These are phyloP conservation scores for Drosophila eohydei DNA, from an alignment of 2,888 invertebrate genomes.

Conservation along the genomic window DNA sequence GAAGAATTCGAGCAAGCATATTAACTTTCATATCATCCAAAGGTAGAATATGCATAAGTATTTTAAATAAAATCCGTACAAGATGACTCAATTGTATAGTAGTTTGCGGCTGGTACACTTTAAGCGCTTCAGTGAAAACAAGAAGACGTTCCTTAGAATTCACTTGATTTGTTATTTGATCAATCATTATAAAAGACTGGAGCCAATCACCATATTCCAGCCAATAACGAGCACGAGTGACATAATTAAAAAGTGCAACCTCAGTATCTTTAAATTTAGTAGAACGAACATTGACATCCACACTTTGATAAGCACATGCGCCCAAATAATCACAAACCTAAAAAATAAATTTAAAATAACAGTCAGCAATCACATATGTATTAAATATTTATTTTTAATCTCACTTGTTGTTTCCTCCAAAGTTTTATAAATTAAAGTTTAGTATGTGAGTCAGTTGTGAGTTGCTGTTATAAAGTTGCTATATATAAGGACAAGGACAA, in stretches of 20 bases:
- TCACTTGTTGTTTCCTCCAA: too few species aligned
- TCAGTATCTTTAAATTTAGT: slow-evolving; percentile 9
- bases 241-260: slow-evolving; percentile 17
- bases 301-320: slow-evolving; percentile 14
- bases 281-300: slow-evolving; percentile 21
- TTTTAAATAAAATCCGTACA: slow-evolving; percentile 28
- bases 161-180: slow-evolving; percentile 27
- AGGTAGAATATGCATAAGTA: slow-evolving; percentile 25
- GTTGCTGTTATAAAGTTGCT: too few species aligned
- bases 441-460: too few species aligned
- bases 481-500: too few species aligned
- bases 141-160: slow-evolving; percentile 36
- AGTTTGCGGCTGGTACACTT: slow-evolving; percentile 36
- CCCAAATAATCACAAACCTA: slow-evolving; percentile 12
- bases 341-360: too few species aligned
- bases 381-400: too few species aligned
- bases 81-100: slow-evolving; percentile 41
- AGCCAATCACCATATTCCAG: slow-evolving; percentile 51
- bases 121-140: slow-evolving; percentile 28
- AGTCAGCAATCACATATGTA: too few species aligned
- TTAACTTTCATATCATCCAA: slow-evolving; percentile 48
- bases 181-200: slow-evolving; percentile 31
- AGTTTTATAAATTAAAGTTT: too few species aligned
- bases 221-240: slow-evolving; percentile 18
- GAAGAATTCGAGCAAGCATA: slow-evolving; percentile 36